Evolutionary conservation across 2,113 vertebrate species (phyloP).

Genomic region (Ciconia stormi): DNA sequence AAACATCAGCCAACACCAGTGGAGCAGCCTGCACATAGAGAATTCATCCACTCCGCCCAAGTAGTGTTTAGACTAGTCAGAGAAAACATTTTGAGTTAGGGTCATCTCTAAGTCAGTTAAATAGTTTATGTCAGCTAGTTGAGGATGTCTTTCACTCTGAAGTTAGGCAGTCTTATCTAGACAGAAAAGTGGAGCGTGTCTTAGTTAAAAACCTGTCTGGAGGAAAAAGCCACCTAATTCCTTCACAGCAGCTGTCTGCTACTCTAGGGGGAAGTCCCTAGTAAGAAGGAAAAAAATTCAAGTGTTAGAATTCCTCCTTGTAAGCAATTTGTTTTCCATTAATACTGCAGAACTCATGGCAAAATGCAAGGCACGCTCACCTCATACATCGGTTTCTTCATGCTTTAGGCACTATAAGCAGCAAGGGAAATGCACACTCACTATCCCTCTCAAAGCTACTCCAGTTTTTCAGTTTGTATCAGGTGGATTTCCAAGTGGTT

Average conservation of each 20-base stretch:
- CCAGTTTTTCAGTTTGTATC: background rate
- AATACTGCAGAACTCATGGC: slow-evolving; percentile 51
- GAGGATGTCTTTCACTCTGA: background rate
- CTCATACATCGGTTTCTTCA: background rate
- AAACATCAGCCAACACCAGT: background rate
- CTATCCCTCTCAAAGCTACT: background rate
- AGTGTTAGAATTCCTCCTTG: background rate
- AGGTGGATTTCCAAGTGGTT: background rate
- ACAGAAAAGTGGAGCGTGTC: background rate
- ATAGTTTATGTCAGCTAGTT: background rate
- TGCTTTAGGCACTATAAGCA: slow-evolving; percentile 53
- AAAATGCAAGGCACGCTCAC: slow-evolving; percentile 63
- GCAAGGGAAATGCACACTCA: background rate
- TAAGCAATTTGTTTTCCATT: slow-evolving; percentile 39
- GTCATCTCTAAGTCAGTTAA: background rate
- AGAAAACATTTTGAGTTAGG: background rate
- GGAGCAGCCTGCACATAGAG: background rate
- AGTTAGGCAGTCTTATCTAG: background rate
- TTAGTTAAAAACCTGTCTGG: background rate
- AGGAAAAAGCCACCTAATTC: background rate
- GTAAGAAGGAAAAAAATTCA: background rate
- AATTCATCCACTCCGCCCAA: background rate
- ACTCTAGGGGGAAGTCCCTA: background rate
- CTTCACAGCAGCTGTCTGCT: background rate
- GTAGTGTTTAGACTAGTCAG: background rate